Conservation (phyloP, 2,888 invertebrate species). For the Eristalis arbustorum region DNA sequence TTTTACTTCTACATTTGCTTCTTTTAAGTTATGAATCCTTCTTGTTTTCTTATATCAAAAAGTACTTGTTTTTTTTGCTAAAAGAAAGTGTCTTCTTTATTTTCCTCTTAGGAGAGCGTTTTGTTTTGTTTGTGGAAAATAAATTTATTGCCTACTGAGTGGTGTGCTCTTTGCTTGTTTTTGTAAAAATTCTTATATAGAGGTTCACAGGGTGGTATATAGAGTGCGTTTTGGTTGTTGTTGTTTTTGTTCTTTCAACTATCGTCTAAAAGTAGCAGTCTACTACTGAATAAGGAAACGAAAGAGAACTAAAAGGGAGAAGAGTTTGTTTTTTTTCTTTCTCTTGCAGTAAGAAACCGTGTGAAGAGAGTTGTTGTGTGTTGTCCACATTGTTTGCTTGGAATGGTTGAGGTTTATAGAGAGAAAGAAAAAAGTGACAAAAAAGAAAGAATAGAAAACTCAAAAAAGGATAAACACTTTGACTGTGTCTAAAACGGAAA, state of each 20-base stretch:
- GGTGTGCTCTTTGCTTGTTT: constrained; percentile 32
- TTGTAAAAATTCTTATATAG: constrained; percentile 69
- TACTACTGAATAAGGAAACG: constrained; percentile 21
- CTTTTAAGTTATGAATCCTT: constrained; percentile 1
- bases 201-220: constrained; percentile 69
- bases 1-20: constrained; percentile 15
- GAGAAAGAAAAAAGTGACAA: not conserved
- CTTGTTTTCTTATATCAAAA: constrained; percentile 43
- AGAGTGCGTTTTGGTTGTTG: constrained; percentile 67
- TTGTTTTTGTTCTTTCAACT: constrained; percentile 38
- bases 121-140: constrained; percentile 20
- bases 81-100: constrained; percentile 45
- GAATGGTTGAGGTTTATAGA: not conserved
- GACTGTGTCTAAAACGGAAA: constrained; percentile 29
- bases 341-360: constrained; percentile 51
- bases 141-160: constrained; percentile 54
- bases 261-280: constrained; percentile 66
- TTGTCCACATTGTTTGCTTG: constrained; percentile 36
- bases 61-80: constrained; percentile 41
- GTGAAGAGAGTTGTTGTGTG: constrained; percentile 40
- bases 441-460: not conserved
- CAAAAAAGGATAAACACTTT: constrained; percentile 5
- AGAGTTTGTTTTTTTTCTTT: not conserved
- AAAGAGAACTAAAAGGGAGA: not conserved
- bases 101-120: constrained; percentile 50